phyloP scores from a whole-genome alignment of 2,888 invertebrate species.

The Barypeithes pellucidus region DNA sequence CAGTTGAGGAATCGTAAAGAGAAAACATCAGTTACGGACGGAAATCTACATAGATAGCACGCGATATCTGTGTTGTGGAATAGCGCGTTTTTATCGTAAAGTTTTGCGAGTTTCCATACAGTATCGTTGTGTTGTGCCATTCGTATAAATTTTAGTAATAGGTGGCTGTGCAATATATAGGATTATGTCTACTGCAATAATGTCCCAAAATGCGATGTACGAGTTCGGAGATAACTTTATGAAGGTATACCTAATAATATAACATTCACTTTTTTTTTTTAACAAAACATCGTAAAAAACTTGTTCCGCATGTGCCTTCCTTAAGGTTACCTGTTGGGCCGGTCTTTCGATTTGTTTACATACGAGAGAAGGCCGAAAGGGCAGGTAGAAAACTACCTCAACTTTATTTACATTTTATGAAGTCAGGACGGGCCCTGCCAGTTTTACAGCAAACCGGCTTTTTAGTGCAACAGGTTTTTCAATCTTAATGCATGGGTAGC shows the following conservation, averaged over 20 bases:
- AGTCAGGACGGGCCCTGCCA: conserved; percentile 14
- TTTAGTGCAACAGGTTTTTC: conserved; percentile 32
- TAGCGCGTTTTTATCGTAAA: conserved; percentile 61
- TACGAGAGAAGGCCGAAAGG: conserved; percentile 23
- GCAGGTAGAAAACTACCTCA: conserved; percentile 26
- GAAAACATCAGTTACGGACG: conserved; percentile 45
- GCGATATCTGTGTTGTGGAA: conserved; percentile 65
- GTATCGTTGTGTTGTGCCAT: conserved; percentile 63
- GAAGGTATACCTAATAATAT: conserved; percentile 74
- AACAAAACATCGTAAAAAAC: conserved; percentile 2
- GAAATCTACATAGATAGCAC: conserved; percentile 56
- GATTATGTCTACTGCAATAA: conserved; percentile 84
- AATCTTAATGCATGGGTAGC: background rate
- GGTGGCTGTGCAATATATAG: conserved; percentile 59
- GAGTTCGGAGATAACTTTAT: conserved; percentile 83
- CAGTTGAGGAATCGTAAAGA: conserved; percentile 26
- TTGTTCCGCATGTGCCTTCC: conserved; percentile 6
- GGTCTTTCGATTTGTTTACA: conserved; percentile 19
- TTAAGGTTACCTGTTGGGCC: background rate
- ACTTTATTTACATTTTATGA: conserved; percentile 26
- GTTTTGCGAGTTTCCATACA: conserved; percentile 65
- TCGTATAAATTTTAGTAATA: conserved; percentile 54
- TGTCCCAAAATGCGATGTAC: conserved; percentile 83
- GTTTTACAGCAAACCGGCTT: conserved; percentile 33
- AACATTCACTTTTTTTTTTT: conserved; percentile 22